A percentile compares a stretch with the other conserved stretches of the same genome.
Conservation (phyloP, 1,140 invertebrate species). For the Uloborus diversus region DNA sequence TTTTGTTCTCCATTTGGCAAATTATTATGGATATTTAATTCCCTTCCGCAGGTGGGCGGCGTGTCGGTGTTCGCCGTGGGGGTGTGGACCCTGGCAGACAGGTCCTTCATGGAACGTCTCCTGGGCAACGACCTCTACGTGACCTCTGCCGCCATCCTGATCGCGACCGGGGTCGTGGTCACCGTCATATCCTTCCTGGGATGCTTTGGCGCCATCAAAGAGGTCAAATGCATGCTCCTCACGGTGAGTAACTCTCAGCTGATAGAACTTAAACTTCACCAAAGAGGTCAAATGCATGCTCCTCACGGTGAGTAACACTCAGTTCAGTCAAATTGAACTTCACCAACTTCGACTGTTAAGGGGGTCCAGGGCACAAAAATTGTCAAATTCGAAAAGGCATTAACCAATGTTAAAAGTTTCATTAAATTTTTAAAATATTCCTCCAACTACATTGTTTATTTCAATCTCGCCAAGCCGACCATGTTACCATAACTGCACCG, state of each 20-base stretch:
- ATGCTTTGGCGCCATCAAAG: constrained; percentile 84
- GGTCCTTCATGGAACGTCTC: constrained; percentile 80
- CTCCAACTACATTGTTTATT: too few species aligned
- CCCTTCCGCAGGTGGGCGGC: constrained; percentile 75
- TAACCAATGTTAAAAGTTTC: too few species aligned
- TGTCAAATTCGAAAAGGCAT: too few species aligned
- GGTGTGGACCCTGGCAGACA: constrained; percentile 81
- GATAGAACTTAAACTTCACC: too few species aligned
- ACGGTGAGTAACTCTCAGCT: constrained; percentile 77
- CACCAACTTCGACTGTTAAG: too few species aligned
- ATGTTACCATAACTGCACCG: too few species aligned
- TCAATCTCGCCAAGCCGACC: too few species aligned
- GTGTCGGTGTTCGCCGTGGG: constrained; percentile 76
- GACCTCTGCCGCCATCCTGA: constrained; percentile 80
- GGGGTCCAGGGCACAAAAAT: too few species aligned
- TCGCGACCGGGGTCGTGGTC: constrained; percentile 79
- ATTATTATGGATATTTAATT: neutral
- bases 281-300: too few species aligned
- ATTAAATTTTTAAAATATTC: too few species aligned
- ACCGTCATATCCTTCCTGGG: constrained; percentile 83
- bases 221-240: constrained; percentile 88
- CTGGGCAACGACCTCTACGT: constrained; percentile 84
- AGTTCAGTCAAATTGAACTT: too few species aligned
- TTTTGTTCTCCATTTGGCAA: neutral
- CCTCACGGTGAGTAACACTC: too few species aligned